These are phyloP conservation scores for Echiichthys vipera DNA, from an alignment of 2,797 vertebrate genomes.

Conservation along the genomic window DNA sequence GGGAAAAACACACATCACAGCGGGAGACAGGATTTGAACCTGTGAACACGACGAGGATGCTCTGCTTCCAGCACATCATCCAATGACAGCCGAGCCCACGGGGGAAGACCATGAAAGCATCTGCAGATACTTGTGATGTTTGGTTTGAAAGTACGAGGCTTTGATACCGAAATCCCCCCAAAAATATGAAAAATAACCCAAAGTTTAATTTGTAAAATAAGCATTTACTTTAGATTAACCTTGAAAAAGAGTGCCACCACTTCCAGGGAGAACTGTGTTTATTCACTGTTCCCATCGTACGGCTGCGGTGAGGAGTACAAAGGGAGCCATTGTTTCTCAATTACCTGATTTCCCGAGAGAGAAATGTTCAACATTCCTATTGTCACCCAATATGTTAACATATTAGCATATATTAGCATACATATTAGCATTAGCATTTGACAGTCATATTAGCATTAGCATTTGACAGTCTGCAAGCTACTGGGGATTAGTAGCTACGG, in stretches of 20 bases:
- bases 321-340: not conserved
- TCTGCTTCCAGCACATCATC: constrained; percentile 26
- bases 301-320: not conserved
- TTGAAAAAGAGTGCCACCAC: not conserved
- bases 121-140: constrained; percentile 27
- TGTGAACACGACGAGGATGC: constrained; percentile 1
- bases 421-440: not conserved
- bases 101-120: constrained; percentile 45
- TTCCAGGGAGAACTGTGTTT: not conserved
- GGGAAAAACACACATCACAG: constrained; percentile 50
- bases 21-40: constrained; percentile 39
- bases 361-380: not conserved
- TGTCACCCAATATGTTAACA: not conserved
- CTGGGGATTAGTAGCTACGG: not conserved
- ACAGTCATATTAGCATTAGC: not conserved
- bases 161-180: constrained; percentile 9
- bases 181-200: constrained; percentile 7
- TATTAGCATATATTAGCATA: too few relatives aligned
- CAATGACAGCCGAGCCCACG: constrained; percentile 31
- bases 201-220: constrained; percentile 34
- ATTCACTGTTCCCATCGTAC: not conserved
- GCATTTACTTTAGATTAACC: constrained; percentile 20
- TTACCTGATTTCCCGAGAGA: not conserved
- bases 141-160: constrained; percentile 24
- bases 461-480: not conserved